Percentiles rank a stretch among this genome's conserved stretches.
Conservation (phyloP, 2,113 vertebrate species). For the Protobothrops mucrosquamatus region DNA sequence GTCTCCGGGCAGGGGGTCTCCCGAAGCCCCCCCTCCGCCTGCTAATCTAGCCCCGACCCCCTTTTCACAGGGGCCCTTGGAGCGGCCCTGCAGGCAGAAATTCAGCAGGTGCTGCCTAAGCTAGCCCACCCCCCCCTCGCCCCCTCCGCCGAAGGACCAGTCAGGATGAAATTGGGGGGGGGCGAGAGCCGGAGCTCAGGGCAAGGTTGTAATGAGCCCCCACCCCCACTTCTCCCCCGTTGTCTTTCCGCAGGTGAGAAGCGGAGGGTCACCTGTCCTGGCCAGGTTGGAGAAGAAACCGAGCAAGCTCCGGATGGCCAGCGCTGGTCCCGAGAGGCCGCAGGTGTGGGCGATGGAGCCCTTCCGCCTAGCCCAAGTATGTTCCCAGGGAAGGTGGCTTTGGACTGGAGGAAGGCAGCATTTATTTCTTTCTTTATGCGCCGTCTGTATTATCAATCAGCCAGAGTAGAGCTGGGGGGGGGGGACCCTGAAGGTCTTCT, state of each 20-base stretch:
- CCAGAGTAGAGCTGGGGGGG: no score
- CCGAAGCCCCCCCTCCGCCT: background rate
- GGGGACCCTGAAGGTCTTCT: no score
- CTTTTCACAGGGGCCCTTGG: background rate
- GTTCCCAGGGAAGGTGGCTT: background rate
- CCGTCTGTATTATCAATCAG: background rate
- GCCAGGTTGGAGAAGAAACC: background rate
- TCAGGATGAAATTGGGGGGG: background rate
- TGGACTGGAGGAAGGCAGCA: background rate
- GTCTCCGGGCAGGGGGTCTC: background rate
- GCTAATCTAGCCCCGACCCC: background rate
- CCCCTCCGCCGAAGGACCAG: background rate
- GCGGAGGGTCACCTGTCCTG: background rate
- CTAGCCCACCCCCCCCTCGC: background rate
- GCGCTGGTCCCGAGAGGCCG: constrained; percentile 37
- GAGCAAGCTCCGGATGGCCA: background rate
- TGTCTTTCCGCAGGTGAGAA: background rate
- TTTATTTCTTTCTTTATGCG: background rate
- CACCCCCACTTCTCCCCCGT: no score
- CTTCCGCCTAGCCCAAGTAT: constrained; percentile 59
- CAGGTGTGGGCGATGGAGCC: constrained; percentile 50
- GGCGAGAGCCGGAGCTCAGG: background rate
- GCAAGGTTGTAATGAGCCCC: background rate
- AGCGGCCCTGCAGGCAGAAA: background rate
- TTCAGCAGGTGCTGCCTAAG: background rate